Evolutionary conservation across 35 echinoderm and acorn worm species (phyloP), one percentile per base, ranked within the genome.

Genomic region (Acanthaster planci): DNA sequence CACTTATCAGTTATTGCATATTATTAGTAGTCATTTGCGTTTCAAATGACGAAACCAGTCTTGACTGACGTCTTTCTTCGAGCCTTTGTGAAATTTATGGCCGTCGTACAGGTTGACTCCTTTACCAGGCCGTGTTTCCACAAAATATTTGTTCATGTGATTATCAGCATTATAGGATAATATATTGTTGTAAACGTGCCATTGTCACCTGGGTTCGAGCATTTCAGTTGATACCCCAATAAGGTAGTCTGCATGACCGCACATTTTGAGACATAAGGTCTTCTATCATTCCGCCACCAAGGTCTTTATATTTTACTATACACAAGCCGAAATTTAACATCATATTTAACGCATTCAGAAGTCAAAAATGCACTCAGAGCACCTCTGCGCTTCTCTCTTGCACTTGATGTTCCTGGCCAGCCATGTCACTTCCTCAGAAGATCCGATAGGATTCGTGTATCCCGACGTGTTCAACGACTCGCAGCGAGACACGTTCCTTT

Each of bases 391-490:
- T 18, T 35, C 76, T 7, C 19, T 7, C 22, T 17, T 27, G 30
- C 22, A 22, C 38, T 35, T 29, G 15, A 55, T 14, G 26, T 42
- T 85, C 36, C 3, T 30, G 10, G 64, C 34, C 23, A 19, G 59
- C 75, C 34, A 35, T 37, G 59, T 51, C 40, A 23, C 18, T 14
- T 16, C 23, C 80, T 18, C 59, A 0, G 58, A 58, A 67, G 75
- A 57, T 1, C 77, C 77, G 12, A 77, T 60, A 12, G 84, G 76
- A 37, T 94, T 94, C 35, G 88, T 94, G 8, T 94, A 82, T 26
- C 87, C 87, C 7, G 87, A 90, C 10, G 88, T 86, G 35, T 94
- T 86, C 40, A 89, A 94, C 50, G 87, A 94, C 39, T 40, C 92
- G 18, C 83, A 90, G 39, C 35, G 92, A 77, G 92, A 94, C 67